Base-by-base conservation (phyloP, 2,113 vertebrate species). In the Origma solitaria region DNA sequence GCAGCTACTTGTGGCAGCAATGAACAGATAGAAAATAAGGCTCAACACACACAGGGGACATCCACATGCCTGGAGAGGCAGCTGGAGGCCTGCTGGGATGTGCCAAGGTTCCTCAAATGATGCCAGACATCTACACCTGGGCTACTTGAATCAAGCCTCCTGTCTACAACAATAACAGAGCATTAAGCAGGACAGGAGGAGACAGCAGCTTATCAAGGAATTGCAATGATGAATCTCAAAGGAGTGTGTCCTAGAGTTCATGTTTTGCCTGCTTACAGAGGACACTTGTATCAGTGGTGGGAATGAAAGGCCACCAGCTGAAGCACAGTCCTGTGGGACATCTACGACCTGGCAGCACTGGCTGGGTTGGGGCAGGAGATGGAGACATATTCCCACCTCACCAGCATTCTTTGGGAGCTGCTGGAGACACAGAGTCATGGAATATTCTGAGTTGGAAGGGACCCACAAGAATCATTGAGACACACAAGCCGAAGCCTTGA, bases 61-160 rank as follows among this genome's bases (percentile, higher is more conserved):
- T 1, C 6, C 40, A 51, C 5, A 0, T 5, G 18, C 31, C 82
- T 45, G 70, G 10, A 88, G 51, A 75, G 37, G 54, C 53, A 84
- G 68, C 49, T 83, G 77, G n/a, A 93, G 33, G 17, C 31, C 14
- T 2, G 9, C 24, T 51, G 45, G 30, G 18, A 5, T 12, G 21
- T 60, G n/a, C 24, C 65, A 61, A 47, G 56, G 3, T 49, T 79
- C 76, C 61, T 75, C 56, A 85, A 58, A 45, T 7, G 4, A 35
- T 3, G 3, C 22, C 21, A 19, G 37, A 30, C 16, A 2, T 61
- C 10, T 25, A 0, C 9, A 19, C 0, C 1, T 31, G 56, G 56
- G 44, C 66, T 92, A 51, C 51, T 45, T 9, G 8, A 70, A 70
- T 61, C 3, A 0, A 78, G 25, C 5, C 22, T 23, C 40, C 35